Base-by-base conservation (phyloP, 2,888 invertebrate genomes). In the Heliconius ethilla region DNA sequence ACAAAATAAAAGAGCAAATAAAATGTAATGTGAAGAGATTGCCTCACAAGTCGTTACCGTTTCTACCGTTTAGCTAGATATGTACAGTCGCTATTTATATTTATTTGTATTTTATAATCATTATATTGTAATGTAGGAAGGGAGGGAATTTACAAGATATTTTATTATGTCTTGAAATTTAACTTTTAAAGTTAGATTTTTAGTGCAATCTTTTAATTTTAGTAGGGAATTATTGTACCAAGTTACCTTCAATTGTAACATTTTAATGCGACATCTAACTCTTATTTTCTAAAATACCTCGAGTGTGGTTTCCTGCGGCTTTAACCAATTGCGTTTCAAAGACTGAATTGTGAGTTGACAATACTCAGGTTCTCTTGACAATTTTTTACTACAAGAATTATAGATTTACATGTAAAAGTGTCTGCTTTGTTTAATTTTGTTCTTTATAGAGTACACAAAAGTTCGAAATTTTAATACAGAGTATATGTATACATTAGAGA, bases 1-100 rank as follows among this genome's bases (percentile, higher is more conserved):
- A 89, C 76, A 86, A 91, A 86, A 88, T 82, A 83, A 89, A 88
- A 87, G 83, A 82, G 92, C 92, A 92, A 92, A 89, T 88, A 73
- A 92, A 88, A 90, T 74, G 80, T 88, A 92, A 92, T 84, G 89
- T 89, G 90, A 88, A 89, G 80, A 81, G 81, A 78, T 82, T 78
- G 83, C 80, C 77, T 37, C 70, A 33, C 4, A 75, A 80, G 73
- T 65, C 70, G 76, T 76, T 73, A 73, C 77, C 63, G 51, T 75
- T 70, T 74, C n/a, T 33, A 33, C 33, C 7, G 33, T 33, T 33
- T 33, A 33, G 7, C 33, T 33, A 33, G 33, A 33, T 33, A 33
- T 73, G 72, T 73, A 73, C 67, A 67, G 11, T 66, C 40, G 27
- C 73, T 74, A 77, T 25, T 74, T n/a, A 33, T 22, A 66, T 40